A percentile compares a stretch with the other conserved stretches of the same genome.
Conservation (phyloP, 2,888 invertebrate species). For the Thyatira batis region DNA sequence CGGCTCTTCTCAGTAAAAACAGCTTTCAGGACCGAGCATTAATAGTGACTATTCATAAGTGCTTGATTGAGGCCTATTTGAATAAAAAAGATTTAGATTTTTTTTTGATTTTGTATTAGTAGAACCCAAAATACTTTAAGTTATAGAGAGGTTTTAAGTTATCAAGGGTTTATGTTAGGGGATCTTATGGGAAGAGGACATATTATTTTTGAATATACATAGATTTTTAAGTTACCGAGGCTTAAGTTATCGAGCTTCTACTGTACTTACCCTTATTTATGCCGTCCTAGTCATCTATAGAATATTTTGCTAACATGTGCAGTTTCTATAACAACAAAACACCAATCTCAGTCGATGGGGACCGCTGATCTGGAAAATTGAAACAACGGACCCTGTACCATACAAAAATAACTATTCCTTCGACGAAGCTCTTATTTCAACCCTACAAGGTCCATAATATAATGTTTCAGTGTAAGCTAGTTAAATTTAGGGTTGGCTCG, state of each 20-base stretch:
- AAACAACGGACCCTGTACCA: constrained; percentile 47
- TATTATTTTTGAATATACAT: no score
- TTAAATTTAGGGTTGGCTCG: constrained; percentile 20
- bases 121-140: no score
- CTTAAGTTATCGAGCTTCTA: no score
- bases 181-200: no score
- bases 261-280: background rate
- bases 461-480: constrained; percentile 2
- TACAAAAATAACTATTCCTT: background rate
- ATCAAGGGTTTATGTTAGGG: no score
- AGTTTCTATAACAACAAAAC: constrained; percentile 31
- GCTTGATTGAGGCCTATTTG: no score
- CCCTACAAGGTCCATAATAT: constrained; percentile 15
- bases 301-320: constrained; percentile 58
- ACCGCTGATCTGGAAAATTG: constrained; percentile 75
- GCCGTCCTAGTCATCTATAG: background rate
- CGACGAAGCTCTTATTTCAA: constrained; percentile 9
- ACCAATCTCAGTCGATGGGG: constrained; percentile 62
- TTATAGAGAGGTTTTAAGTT: no score
- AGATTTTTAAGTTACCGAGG: no score
- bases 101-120: constrained; percentile 17
- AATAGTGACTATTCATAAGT: no score
- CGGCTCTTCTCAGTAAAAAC: no score
- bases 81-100: no score
- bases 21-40: no score